A percentile compares a stretch with the other conserved stretches of the same genome.
These are phyloP conservation scores for Notocelia uddmanniana DNA, from an alignment of 2,888 invertebrate genomes.

Conservation along the genomic window DNA sequence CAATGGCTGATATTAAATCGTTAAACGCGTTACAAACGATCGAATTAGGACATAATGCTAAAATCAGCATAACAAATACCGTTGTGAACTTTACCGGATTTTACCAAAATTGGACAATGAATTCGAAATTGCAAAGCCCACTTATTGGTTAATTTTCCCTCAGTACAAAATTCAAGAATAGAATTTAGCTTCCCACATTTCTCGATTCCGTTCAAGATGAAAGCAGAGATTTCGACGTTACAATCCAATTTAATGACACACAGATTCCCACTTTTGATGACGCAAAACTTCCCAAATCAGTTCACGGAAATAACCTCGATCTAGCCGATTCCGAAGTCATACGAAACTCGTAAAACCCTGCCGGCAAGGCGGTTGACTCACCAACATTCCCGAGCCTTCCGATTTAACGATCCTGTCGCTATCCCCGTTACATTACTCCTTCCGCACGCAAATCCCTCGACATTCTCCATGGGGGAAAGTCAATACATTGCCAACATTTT, in stretches of 20 bases:
- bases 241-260: conserved; percentile 63
- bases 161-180: conserved; percentile 23
- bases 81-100: conserved; percentile 5
- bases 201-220: conserved; percentile 34
- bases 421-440: conserved; percentile 75
- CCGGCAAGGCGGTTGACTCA: conserved; percentile 63
- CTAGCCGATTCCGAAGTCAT: conserved; percentile 72
- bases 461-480: conserved; percentile 66
- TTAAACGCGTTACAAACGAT: conserved; percentile 10
- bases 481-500: conserved; percentile 71
- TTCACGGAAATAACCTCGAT: conserved; percentile 69
- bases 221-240: conserved; percentile 34
- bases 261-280: conserved; percentile 70
- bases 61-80: conserved; percentile 11
- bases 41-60: conserved; percentile 27
- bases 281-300: conserved; percentile 75
- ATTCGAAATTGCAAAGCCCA: background rate
- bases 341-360: conserved; percentile 78
- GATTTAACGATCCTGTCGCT: conserved; percentile 74
- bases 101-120: conserved; percentile 8
- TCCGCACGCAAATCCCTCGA: conserved; percentile 72
- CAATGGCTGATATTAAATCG: conserved; percentile 9
- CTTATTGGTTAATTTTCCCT: background rate
- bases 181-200: conserved; percentile 13
- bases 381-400: conserved; percentile 67